Conservation (phyloP, 2,888 invertebrate genomes). For the Thymelicus sylvestris region DNA sequence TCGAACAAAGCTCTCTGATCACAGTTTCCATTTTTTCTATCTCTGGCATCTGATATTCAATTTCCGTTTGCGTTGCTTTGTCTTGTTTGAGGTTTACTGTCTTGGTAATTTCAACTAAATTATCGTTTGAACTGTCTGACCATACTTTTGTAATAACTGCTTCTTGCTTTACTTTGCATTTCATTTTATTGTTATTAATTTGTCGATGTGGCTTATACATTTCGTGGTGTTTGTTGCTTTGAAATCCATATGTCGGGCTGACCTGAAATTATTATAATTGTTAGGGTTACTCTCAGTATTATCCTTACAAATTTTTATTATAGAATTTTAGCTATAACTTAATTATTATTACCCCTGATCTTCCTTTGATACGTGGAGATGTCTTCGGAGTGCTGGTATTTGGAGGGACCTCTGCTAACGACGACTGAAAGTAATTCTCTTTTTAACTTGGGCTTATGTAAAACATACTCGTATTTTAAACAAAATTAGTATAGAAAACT, state of each 20-base stretch:
- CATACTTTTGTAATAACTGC: constrained; percentile 32
- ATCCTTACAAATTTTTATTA: background rate
- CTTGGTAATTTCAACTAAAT: constrained; percentile 37
- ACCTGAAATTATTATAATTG: constrained; percentile 13
- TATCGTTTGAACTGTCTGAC: constrained; percentile 35
- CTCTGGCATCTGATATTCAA: constrained; percentile 47
- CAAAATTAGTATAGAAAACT: background rate
- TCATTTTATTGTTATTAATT: constrained; percentile 8
- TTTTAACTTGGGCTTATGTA: no score
- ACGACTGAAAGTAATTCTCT: background rate
- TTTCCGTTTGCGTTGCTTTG: constrained; percentile 54
- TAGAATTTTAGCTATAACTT: background rate
- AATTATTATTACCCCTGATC: constrained; percentile 20
- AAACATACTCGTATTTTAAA: no score
- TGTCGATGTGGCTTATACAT: background rate
- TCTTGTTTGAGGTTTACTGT: constrained; percentile 44
- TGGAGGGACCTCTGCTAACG: background rate
- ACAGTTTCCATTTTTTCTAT: constrained; percentile 53
- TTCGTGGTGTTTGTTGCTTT: constrained; percentile 5
- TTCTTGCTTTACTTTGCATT: constrained; percentile 24
- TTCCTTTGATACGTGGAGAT: constrained; percentile 8
- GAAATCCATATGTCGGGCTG: background rate
- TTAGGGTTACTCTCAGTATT: background rate
- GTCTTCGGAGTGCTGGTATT: constrained; percentile 29
- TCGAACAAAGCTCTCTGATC: constrained; percentile 49